Evolutionary conservation across 2,113 vertebrate species (phyloP), one percentile per base, ranked within the genome.

Genomic region (Ptilorrhoa leucosticta): DNA sequence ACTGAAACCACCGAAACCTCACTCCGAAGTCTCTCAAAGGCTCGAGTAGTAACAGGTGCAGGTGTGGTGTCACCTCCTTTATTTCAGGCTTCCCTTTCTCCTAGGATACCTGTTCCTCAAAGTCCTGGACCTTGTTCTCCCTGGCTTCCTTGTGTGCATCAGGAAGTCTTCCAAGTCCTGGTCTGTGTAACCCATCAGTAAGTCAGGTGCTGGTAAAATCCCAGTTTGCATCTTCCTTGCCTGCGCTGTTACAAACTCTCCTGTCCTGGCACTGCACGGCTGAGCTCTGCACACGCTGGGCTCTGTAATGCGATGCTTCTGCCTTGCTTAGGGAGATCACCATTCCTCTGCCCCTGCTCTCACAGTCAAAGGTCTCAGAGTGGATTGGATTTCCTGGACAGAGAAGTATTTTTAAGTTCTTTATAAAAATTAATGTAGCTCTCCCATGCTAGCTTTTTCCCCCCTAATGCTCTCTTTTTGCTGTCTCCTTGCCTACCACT

Each of bases 241-340:
- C 40, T 44, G 40, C 1, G 0, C 31, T 48, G 56, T 57, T 48
- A 14, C 0, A 5, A 56, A 12, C 24, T 71, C 8, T 21, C 53
- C 31, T 1, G 0, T 35, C 2, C n/a, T 19, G 28, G 14, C 40
- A 7, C 28, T 28, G 17, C 13, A 2, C 0, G 0, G 35, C 0
- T 57, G 48, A 86, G 63, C 35, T 76, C 45, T 4, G 1, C 4
- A 7, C 19, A 8, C 0, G 3, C 33, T 65, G 58, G 30, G 9
- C 3, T 40, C 20, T 65, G 26, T 33, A 13, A 63, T 75, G 48
- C 0, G 0, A 54, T 63, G 54, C 31, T 81, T 15, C 56, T 65
- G 64, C 51, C n/a, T 47, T 58, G 21, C 44, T 33, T 28, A 15
- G 1, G 26, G 47, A 69, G 24, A 50, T 71, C 13, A 48, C 23